Evolutionary conservation across 2,113 vertebrate species (phyloP).

Genomic region (Pseudopodoces humilis): DNA sequence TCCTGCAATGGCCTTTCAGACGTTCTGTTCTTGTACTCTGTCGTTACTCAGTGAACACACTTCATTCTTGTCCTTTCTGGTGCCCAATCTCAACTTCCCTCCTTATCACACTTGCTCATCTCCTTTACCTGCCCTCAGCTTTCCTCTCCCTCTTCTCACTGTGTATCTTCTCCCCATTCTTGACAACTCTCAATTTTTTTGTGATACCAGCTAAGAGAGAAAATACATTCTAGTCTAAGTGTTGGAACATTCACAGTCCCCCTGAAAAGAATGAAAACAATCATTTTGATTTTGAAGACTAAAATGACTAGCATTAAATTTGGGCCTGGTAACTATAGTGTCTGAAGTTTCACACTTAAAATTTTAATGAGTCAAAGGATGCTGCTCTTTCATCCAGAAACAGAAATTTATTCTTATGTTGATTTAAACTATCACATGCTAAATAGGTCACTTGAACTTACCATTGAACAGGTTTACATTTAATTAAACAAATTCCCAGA

Average conservation of each 20-base stretch:
- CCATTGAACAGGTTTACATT: not conserved
- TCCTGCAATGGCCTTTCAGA: not conserved
- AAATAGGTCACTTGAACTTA: not conserved
- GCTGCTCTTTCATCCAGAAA: not conserved
- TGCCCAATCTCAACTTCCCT: not conserved
- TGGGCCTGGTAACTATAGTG: not conserved
- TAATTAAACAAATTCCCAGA: not conserved
- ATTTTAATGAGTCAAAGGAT: not conserved
- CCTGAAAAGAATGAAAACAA: not conserved
- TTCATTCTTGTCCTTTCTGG: not conserved
- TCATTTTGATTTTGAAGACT: not conserved
- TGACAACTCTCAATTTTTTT: not conserved
- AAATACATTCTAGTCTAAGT: constrained; percentile 21
- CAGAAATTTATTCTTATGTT: too few species aligned
- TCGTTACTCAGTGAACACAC: not conserved
- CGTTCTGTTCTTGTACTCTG: not conserved
- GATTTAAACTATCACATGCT: not conserved
- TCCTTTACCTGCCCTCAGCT: constrained; percentile 39
- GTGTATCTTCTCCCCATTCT: not conserved
- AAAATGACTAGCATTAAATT: not conserved
- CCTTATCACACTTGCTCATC: not conserved
- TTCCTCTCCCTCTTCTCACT: constrained; percentile 22
- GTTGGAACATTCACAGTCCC: not conserved
- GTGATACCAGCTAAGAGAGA: constrained; percentile 6
- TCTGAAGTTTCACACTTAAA: not conserved